Percentiles rank a stretch among this genome's conserved stretches.
Conservation (phyloP, 2,797 vertebrate species). For the Pseudochromis fuscus region DNA sequence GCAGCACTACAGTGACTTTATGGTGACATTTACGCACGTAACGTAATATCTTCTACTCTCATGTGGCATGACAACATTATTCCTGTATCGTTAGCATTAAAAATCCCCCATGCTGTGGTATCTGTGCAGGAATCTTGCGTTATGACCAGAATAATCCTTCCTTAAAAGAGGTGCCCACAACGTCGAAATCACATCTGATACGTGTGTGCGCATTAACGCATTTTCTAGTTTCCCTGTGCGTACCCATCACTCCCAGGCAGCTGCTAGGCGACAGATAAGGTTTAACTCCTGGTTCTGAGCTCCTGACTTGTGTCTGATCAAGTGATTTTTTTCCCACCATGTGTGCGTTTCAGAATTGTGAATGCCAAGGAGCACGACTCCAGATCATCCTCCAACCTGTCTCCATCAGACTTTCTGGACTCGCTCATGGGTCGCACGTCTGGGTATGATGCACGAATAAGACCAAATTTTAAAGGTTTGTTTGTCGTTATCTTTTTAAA, state of each 20-base stretch:
- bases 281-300: conserved; percentile 49
- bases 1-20: neutral
- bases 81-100: neutral
- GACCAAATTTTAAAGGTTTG: conserved; percentile 99
- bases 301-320: conserved; percentile 47
- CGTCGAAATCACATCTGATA: conserved; percentile 47
- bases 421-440: conserved; percentile 99
- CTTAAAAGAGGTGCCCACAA: conserved; percentile 26
- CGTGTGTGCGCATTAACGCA: conserved; percentile 44
- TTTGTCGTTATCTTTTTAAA: conserved; percentile 10
- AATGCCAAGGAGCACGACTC: conserved; percentile 96
- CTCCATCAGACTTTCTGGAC: conserved; percentile 99
- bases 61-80: neutral
- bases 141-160: conserved; percentile 31
- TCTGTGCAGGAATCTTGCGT: conserved; percentile 15
- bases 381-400: conserved; percentile 93
- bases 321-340: conserved; percentile 14
- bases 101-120: conserved; percentile 2
- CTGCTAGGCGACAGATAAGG: conserved; percentile 57
- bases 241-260: conserved; percentile 46
- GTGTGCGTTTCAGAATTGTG: conserved; percentile 85
- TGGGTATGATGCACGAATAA: conserved; percentile 97
- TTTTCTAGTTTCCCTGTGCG: conserved; percentile 41
- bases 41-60: neutral
- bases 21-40: conserved; percentile 17